Base-by-base conservation (phyloP, 2,888 invertebrate species). In the Athalia cordata region DNA sequence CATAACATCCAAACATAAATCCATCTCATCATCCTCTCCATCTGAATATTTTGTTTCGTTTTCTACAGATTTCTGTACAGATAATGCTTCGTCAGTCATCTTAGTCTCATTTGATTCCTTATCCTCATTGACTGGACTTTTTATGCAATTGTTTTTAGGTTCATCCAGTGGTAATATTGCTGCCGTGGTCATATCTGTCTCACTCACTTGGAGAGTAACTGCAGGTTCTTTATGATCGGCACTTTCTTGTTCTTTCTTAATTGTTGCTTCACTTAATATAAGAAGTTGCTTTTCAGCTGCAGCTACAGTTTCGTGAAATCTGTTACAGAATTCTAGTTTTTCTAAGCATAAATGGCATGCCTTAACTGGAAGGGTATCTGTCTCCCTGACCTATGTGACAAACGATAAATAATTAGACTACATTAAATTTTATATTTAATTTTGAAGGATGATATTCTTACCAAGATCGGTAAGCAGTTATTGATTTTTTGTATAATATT, bases 221-320 rank as follows among this genome's bases (percentile, higher is more conserved):
- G 57, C 11, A n/a, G 11, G n/a, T 57, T 11, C 57, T 1, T 1
- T 45, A 67, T 43, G 55, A 45, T 15, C 47, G 57, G 13, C 77
- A 77, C 43, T 55, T 45, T 57, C 67, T 77, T 11, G 13, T 55
- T 0, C 3, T 57, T 5, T 52, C 50, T 50, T 47, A 9, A 55
- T 45, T 52, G 49, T 65, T 66, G 78, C 64, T 65, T 13, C 78
- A 9, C 45, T 70, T 29, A 70, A 47, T 59, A 65, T 66, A 43
- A 77, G 8, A 66, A 80, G 79, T 59, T 64, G 67, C 52, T 59
- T 67, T 29, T 81, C 74, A 7, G 78, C 77, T 52, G 64, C 72
- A 11, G 78, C 8, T 29, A 81, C 81, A 7, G 72, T 80, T 15
- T 55, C 77, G 9, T 77, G 61, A 78, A 81, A 81, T 11, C 81